These are phyloP conservation scores for Emmelina monodactyla DNA, from an alignment of 2,888 invertebrate species.

Conservation along the genomic window DNA sequence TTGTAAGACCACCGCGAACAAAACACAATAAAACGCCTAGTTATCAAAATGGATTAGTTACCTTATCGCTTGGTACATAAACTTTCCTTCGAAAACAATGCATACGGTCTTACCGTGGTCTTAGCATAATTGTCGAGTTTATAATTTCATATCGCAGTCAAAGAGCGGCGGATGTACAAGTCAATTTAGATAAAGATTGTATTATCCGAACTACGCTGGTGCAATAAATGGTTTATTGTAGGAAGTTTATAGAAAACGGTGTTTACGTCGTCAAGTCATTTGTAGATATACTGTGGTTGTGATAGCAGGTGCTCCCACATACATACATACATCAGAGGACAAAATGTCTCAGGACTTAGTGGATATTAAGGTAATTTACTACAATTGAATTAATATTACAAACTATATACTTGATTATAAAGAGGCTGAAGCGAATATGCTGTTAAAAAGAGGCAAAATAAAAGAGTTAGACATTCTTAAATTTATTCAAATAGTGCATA, in stretches of 20 bases:
- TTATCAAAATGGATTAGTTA: background rate
- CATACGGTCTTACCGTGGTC: too few species aligned
- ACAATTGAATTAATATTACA: conserved; percentile 5
- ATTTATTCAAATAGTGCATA: background rate
- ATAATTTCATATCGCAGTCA: conserved; percentile 33
- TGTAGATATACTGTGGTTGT: conserved; percentile 28
- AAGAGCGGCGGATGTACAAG: conserved; percentile 28
- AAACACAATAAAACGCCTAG: background rate
- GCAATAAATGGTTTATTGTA: conserved; percentile 48
- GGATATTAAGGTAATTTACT: conserved; percentile 31
- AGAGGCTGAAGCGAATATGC: background rate
- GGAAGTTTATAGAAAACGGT: conserved; percentile 37
- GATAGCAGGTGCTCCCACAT: conserved; percentile 24
- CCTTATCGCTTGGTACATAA: background rate
- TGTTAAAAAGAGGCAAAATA: background rate
- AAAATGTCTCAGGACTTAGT: conserved; percentile 34
- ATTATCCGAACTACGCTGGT: conserved; percentile 32
- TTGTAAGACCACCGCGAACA: background rate
- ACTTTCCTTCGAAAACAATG: too few species aligned
- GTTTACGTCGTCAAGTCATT: conserved; percentile 23
- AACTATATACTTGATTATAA: background rate
- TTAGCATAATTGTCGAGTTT: too few species aligned
- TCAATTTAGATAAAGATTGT: conserved; percentile 54
- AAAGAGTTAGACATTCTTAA: too few species aligned
- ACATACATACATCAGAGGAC: conserved; percentile 10